These are phyloP conservation scores for Melolontha melolontha DNA, from an alignment of 2,888 invertebrate genomes.

Conservation along the genomic window DNA sequence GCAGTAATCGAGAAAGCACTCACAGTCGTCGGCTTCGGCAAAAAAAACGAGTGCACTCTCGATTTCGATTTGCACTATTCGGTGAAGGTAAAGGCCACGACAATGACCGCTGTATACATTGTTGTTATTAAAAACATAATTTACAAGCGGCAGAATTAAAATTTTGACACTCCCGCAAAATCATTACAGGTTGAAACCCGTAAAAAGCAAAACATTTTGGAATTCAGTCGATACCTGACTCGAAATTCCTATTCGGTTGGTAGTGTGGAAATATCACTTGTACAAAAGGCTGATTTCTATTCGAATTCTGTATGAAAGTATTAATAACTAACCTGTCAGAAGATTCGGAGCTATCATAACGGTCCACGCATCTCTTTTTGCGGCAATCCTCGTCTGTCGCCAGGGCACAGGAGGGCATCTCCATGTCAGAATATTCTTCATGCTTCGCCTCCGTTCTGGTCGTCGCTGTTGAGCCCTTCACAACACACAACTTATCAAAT, in stretches of 20 bases:
- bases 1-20: constrained; percentile 58
- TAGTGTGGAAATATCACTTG: too few species aligned
- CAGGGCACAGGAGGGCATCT: constrained; percentile 52
- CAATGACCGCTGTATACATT: constrained; percentile 59
- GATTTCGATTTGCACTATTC: constrained; percentile 61
- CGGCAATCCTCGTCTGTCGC: constrained; percentile 70
- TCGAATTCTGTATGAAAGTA: too few species aligned
- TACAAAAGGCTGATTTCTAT: too few species aligned
- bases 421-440: constrained; percentile 59
- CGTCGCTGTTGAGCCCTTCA: constrained; percentile 49
- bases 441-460: constrained; percentile 47
- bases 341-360: constrained; percentile 94
- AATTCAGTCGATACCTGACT: too few species aligned
- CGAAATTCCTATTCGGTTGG: too few species aligned
- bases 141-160: too few species aligned
- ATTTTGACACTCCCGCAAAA: too few species aligned
- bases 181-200: too few species aligned
- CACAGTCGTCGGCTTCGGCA: constrained; percentile 38
- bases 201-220: too few species aligned
- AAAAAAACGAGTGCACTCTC: constrained; percentile 61
- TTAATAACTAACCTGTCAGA: constrained; percentile 85
- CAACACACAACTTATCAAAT: constrained; percentile 60
- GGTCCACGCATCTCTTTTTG: constrained; percentile 89
- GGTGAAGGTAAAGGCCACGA: constrained; percentile 64
- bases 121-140: background rate